phyloP scores from a whole-genome alignment of 1,140 invertebrate genomes.

The Drosophila pseudoobscura region DNA sequence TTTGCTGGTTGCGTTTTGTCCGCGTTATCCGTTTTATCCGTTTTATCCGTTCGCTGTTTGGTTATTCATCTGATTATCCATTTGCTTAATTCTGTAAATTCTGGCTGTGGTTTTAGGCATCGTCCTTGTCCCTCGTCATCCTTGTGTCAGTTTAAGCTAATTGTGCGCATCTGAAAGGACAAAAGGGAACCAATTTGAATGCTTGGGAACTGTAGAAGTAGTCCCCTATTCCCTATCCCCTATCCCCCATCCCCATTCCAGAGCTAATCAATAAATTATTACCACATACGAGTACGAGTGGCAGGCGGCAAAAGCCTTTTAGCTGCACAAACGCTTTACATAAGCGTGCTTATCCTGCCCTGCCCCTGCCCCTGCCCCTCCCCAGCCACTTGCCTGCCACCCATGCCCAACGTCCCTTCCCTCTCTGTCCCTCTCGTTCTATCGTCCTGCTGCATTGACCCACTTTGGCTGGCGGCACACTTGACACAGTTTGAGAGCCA shows the following conservation, averaged over 20 bases:
- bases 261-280: constrained; percentile 67
- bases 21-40: constrained; percentile 23
- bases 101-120: constrained; percentile 47
- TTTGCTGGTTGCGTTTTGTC: constrained; percentile 8
- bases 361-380: constrained; percentile 29
- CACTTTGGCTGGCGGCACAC: constrained; percentile 67
- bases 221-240: constrained; percentile 8
- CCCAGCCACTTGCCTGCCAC: constrained; percentile 45
- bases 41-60: constrained; percentile 52
- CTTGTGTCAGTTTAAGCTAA: constrained; percentile 60
- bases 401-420: background rate
- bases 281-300: constrained; percentile 19
- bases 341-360: constrained; percentile 61
- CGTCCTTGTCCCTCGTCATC: constrained; percentile 18
- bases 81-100: constrained; percentile 74
- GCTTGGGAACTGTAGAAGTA: constrained; percentile 23
- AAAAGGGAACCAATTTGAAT: constrained; percentile 23
- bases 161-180: constrained; percentile 71
- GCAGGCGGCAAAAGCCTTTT: constrained; percentile 59
- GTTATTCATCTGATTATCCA: constrained; percentile 72
- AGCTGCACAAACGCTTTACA: constrained; percentile 67
- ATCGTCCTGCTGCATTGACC: constrained; percentile 54
- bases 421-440: constrained; percentile 5
- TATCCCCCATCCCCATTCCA: constrained; percentile 11
- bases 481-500: constrained; percentile 77